Evolutionary conservation across 1,140 invertebrate species (phyloP).

Genomic region (Zaprionus lachaisei): DNA sequence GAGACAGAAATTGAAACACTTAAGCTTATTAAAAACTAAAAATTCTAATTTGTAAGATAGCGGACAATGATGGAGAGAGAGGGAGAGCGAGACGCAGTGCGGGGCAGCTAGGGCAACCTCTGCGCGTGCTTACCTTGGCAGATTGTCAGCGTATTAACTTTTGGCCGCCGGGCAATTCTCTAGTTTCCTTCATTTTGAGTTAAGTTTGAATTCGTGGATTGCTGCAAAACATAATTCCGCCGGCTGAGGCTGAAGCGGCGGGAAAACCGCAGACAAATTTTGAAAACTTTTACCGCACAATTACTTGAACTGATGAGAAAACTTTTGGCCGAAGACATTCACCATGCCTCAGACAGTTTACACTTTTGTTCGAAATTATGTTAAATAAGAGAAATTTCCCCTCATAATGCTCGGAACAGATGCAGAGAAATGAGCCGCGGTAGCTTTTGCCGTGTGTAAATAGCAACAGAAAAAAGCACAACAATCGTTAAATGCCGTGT

Average conservation of each 20-base stretch:
- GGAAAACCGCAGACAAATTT: slow-evolving; percentile 62
- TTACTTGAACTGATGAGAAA: slow-evolving; percentile 73
- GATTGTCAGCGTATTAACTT: slow-evolving; percentile 59
- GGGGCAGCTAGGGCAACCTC: neutral
- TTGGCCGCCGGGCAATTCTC: slow-evolving; percentile 43
- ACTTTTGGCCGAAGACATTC: slow-evolving; percentile 44
- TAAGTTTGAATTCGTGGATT: slow-evolving; percentile 15
- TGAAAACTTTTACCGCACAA: slow-evolving; percentile 65
- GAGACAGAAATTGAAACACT: slow-evolving; percentile 39
- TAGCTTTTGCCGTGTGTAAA: neutral
- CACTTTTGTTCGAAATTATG: slow-evolving; percentile 20
- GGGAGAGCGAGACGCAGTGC: neutral
- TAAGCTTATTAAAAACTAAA: slow-evolving; percentile 59
- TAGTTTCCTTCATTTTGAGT: slow-evolving; percentile 22
- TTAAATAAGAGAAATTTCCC: slow-evolving; percentile 18
- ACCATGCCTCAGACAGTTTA: slow-evolving; percentile 9
- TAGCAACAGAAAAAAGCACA: slow-evolving; percentile 1
- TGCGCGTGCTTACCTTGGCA: slow-evolving; percentile 49
- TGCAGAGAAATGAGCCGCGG: neutral
- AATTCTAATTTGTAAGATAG: slow-evolving; percentile 54
- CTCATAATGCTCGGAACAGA: neutral
- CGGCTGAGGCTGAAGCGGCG: neutral
- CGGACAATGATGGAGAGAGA: slow-evolving; percentile 21
- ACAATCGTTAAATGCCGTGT: slow-evolving; percentile 7
- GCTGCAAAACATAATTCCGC: slow-evolving; percentile 22